phyloP scores from a whole-genome alignment of 2,797 vertebrate genomes.

The Notamacropus eugenii region DNA sequence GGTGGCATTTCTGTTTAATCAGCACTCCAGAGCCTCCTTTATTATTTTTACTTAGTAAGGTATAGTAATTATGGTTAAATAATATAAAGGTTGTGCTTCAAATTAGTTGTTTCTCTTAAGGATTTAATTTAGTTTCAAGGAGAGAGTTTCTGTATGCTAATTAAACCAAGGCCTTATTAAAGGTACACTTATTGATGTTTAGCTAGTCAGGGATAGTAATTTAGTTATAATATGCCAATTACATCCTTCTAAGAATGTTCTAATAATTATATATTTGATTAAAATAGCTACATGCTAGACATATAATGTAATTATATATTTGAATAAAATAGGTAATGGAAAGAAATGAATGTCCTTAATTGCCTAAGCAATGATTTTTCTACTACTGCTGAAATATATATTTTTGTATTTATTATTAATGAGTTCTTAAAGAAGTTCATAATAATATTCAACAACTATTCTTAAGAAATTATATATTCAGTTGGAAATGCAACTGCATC shows the following conservation, averaged over 20 bases:
- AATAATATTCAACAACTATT: slow-evolving; percentile 46
- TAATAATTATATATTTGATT: slow-evolving; percentile 72
- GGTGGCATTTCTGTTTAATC: slow-evolving; percentile 56
- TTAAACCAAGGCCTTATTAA: slow-evolving; percentile 60
- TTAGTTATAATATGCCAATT: slow-evolving; percentile 67
- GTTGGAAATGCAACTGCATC: slow-evolving; percentile 42
- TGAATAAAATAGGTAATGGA: slow-evolving; percentile 61
- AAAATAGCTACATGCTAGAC: slow-evolving; percentile 66
- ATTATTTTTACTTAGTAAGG: slow-evolving; percentile 59
- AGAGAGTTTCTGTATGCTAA: slow-evolving; percentile 66
- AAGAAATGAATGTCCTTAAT: slow-evolving; percentile 64
- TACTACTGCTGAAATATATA: slow-evolving; percentile 67
- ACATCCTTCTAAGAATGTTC: slow-evolving; percentile 61
- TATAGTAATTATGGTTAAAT: slow-evolving; percentile 68
- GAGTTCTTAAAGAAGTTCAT: slow-evolving; percentile 51
- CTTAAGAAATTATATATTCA: slow-evolving; percentile 50
- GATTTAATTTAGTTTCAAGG: slow-evolving; percentile 70
- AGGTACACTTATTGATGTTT: slow-evolving; percentile 54
- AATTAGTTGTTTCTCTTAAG: slow-evolving; percentile 62
- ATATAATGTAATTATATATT: slow-evolving; percentile 63
- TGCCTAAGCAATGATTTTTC: slow-evolving; percentile 59
- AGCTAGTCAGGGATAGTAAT: slow-evolving; percentile 57
- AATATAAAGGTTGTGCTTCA: slow-evolving; percentile 63
- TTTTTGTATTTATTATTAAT: slow-evolving; percentile 37
- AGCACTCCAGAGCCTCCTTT: slow-evolving; percentile 33